These are phyloP conservation scores for Odontocerum albicorne DNA, from an alignment of 2,888 invertebrate species.

Conservation along the genomic window DNA sequence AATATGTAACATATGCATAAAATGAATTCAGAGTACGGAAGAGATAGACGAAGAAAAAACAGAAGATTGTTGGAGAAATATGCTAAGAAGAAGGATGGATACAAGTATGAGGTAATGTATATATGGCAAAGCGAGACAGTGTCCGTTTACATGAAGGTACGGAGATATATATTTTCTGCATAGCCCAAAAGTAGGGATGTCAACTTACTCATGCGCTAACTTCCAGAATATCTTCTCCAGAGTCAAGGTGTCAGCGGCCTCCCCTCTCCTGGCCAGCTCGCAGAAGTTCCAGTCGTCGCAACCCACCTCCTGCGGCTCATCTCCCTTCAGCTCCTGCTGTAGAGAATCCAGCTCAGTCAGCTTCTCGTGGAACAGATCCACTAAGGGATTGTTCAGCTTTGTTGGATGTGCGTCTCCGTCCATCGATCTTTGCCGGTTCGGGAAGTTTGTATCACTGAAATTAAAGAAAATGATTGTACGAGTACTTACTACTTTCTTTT, in stretches of 20 bases:
- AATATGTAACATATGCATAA: too few relatives aligned
- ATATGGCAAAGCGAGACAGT: too few relatives aligned
- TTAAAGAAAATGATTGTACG: slow-evolving; percentile 5
- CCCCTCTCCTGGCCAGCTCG: slow-evolving; percentile 37
- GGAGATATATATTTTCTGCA: too few relatives aligned
- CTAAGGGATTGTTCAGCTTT: slow-evolving; percentile 11
- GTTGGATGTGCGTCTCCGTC: slow-evolving; percentile 4
- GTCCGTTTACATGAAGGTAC: too few relatives aligned
- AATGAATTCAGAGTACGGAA: too few relatives aligned
- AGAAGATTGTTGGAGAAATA: too few relatives aligned
- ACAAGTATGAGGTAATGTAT: too few relatives aligned
- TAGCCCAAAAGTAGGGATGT: too few relatives aligned
- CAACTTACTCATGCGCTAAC: slow-evolving; percentile 38
- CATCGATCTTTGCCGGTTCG: slow-evolving; percentile 31
- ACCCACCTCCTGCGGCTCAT: slow-evolving; percentile 23
- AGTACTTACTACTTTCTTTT: too few relatives aligned
- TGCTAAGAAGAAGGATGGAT: too few relatives aligned
- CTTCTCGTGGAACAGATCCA: slow-evolving; percentile 30
- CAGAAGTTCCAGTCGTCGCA: slow-evolving; percentile 40
- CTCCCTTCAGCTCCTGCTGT: too few relatives aligned
- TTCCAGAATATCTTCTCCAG: slow-evolving; percentile 39
- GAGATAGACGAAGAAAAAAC: too few relatives aligned
- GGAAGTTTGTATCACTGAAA: slow-evolving; percentile 31
- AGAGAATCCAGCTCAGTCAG: slow-evolving; percentile 38
- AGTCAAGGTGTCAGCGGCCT: slow-evolving; percentile 27